Evolutionary conservation across 1,140 invertebrate genomes (phyloP).

Genomic region (Drosophila teissieri): DNA sequence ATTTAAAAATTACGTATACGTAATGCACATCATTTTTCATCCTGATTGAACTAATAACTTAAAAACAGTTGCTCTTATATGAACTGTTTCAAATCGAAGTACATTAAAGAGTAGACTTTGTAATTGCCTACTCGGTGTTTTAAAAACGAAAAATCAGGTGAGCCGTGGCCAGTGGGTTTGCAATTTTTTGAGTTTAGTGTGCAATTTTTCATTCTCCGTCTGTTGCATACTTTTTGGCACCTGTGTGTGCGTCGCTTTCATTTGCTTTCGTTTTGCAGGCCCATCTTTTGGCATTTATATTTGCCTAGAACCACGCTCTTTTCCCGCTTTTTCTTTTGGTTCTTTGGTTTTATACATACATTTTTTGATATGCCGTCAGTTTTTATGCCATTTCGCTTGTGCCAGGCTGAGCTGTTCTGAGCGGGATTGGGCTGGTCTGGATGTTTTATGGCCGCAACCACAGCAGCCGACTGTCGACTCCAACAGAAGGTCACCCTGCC

Average conservation of each 20-base stretch:
- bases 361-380: slow-evolving; percentile 80
- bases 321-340: slow-evolving; percentile 7
- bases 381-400: slow-evolving; percentile 70
- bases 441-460: slow-evolving; percentile 78
- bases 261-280: slow-evolving; percentile 21
- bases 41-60: no score
- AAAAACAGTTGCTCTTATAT: not conserved
- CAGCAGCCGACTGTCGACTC: slow-evolving; percentile 53
- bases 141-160: slow-evolving; percentile 15
- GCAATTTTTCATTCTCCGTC: slow-evolving; percentile 70
- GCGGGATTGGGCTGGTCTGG: slow-evolving; percentile 8
- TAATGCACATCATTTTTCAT: no score
- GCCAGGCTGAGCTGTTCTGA: slow-evolving; percentile 11
- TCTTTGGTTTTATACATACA: slow-evolving; percentile 45
- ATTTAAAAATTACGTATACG: no score
- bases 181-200: slow-evolving; percentile 73
- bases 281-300: slow-evolving; percentile 50
- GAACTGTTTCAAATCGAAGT: not conserved
- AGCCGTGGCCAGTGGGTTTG: slow-evolving; percentile 41
- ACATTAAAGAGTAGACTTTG: slow-evolving; percentile 20
- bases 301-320: slow-evolving; percentile 30
- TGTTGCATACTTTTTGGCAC: slow-evolving; percentile 76
- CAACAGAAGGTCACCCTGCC: slow-evolving; percentile 43
- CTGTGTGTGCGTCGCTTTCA: slow-evolving; percentile 43
- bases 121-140: not conserved